phyloP scores from a whole-genome alignment of 2,797 vertebrate genomes.

The Neosalanx taihuensis region DNA sequence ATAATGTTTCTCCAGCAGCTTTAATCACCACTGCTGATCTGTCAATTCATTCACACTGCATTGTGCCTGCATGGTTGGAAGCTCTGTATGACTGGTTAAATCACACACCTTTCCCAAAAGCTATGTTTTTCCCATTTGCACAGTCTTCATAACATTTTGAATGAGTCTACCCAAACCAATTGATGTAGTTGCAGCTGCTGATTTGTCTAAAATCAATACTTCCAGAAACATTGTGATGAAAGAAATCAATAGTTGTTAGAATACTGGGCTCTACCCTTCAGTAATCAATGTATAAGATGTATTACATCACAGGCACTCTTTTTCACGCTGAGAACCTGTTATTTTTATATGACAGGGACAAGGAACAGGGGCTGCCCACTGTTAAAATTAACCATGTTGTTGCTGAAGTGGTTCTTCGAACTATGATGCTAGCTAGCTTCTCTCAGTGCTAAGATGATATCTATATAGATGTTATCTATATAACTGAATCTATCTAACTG shows the following conservation, averaged over 20 bases:
- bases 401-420: conserved; percentile 27
- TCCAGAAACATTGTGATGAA: conserved; percentile 65
- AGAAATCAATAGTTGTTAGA: conserved; percentile 84
- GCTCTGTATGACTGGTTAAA: conserved; percentile 16
- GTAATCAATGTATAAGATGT: conserved; percentile 61
- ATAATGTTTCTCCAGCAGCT: background rate
- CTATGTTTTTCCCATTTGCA: conserved; percentile 31
- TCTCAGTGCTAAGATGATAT: background rate
- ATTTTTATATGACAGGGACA: conserved; percentile 29
- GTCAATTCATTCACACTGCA: background rate
- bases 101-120: conserved; percentile 12
- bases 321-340: conserved; percentile 30
- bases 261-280: conserved; percentile 50
- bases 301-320: conserved; percentile 53
- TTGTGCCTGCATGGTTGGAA: background rate
- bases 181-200: conserved; percentile 73
- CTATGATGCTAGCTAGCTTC: background rate
- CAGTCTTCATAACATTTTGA: conserved; percentile 73
- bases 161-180: conserved; percentile 73
- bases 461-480: no score
- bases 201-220: conserved; percentile 79
- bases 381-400: conserved; percentile 39
- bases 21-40: background rate
- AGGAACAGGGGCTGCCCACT: conserved; percentile 33
- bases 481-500: no score